Conservation (phyloP, 2,113 vertebrate species). For the Psittacula cyanocephala region DNA sequence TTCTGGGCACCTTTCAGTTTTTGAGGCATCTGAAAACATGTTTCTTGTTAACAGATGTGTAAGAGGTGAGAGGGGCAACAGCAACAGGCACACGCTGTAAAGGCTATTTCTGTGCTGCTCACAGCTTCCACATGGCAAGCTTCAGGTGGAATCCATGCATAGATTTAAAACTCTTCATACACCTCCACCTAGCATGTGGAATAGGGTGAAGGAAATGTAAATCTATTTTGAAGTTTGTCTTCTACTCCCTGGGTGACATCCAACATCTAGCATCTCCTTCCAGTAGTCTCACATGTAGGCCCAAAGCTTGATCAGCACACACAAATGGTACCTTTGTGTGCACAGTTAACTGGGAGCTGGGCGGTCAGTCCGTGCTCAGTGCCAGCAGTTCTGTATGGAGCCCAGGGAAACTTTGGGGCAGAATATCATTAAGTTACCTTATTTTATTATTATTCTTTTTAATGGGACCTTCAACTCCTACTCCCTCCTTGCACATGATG, state of each 20-base stretch:
- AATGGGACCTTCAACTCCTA: neutral
- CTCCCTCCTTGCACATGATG: neutral
- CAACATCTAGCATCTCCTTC: neutral
- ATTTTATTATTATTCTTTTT: neutral
- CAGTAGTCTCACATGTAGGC: neutral
- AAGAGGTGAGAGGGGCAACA: neutral
- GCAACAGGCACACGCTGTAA: neutral
- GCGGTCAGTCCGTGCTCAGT: neutral
- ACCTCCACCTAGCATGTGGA: neutral
- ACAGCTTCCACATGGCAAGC: neutral
- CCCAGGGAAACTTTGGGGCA: neutral
- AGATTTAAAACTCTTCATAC: neutral
- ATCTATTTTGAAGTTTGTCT: neutral
- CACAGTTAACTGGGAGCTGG: neutral
- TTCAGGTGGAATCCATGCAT: neutral
- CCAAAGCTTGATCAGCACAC: neutral
- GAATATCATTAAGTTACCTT: neutral
- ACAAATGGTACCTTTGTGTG: rapidly evolving
- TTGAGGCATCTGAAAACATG: neutral
- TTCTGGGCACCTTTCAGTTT: neutral
- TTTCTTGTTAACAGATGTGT: neutral
- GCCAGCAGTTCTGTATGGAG: neutral
- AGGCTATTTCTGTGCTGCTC: neutral
- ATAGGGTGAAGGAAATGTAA: neutral
- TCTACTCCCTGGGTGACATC: neutral